These are phyloP conservation scores for Tachysurus fulvidraco DNA, from an alignment of 2,113 vertebrate genomes.

Conservation along the genomic window DNA sequence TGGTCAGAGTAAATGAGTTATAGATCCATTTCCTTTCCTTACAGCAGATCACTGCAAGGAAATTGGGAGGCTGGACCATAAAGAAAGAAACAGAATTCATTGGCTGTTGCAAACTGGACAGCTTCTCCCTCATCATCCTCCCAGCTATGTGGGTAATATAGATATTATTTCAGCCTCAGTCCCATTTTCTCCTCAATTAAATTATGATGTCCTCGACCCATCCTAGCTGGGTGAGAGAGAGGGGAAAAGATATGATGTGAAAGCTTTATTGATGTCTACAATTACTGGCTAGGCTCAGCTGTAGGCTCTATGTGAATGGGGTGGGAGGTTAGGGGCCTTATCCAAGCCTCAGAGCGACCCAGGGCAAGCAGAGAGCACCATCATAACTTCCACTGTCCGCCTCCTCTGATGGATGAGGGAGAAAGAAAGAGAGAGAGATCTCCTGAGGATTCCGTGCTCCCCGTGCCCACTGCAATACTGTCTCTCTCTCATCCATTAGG, in stretches of 20 bases:
- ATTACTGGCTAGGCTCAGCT: conserved; percentile 65
- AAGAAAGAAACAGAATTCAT: conserved; percentile 60
- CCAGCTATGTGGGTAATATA: conserved; percentile 72
- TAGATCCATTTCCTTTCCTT: conserved; percentile 72
- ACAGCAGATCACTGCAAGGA: conserved; percentile 72
- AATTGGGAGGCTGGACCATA: conserved; percentile 59
- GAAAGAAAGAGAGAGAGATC: conserved; percentile 70
- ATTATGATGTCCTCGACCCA: conserved; percentile 75
- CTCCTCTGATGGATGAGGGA: conserved; percentile 73
- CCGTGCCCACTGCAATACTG: conserved; percentile 8
- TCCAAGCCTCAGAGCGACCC: conserved; percentile 61
- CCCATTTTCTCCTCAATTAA: conserved; percentile 76
- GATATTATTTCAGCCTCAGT: conserved; percentile 74
- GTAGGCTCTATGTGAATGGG: conserved; percentile 65
- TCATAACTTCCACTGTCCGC: conserved; percentile 74
- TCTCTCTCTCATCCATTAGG: conserved; percentile 28
- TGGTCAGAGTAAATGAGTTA: conserved; percentile 75
- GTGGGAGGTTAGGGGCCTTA: conserved; percentile 63
- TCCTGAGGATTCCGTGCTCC: not conserved
- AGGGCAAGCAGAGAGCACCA: conserved; percentile 66
- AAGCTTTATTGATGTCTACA: conserved; percentile 81
- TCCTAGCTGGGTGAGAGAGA: conserved; percentile 57
- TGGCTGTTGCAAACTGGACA: conserved; percentile 62
- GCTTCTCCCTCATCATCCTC: conserved; percentile 46
- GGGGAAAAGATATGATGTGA: conserved; percentile 64